Base-by-base conservation (phyloP, 2,888 invertebrate species). In the Dione vanillae region DNA sequence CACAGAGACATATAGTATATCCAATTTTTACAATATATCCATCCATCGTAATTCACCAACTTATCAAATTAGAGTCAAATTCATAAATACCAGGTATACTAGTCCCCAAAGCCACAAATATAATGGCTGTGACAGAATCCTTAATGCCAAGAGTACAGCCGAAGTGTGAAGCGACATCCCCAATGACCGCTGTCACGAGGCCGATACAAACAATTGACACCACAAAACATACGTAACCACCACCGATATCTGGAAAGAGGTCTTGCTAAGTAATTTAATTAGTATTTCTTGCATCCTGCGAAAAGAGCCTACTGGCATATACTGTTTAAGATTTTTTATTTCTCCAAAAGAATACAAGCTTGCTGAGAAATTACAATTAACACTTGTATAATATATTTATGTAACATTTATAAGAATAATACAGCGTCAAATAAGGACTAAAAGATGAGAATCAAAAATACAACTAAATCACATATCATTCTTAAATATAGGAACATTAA, bases 41-140 rank as follows among this genome's bases (percentile, higher is more conserved):
- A 27, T 27, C 2, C 27, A 27, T 3, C 5, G 5, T 27, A 27
- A 3, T 3, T 6, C 10, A 11, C 5, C 6, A 49, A 49, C 0
- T 16, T 49, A 56, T 56, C 7, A 16, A 56, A 56, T 11, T 1
- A 16, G 35, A 2, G 14, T 27, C n/a, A 35, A 14, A n/a, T 9
- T n/a, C 7, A 45, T 27, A 61, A 49, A 51, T 90, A 98, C 98
- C 98, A 93, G 99, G 99, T 92, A 99, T 97, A 93, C 98, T 99
- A 75, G 99, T 99, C 78, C 99, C 99, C 76, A 99, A 94, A 12
- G 99, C 99, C 20, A 99, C 99, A 86, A 99, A 98, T 52, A 98
- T 96, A 81, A 99, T 98, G 79, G 99, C 99, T 61, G 99, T 99
- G 76, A 99, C 98, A 8, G 98, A 96, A 89, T 99, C 99, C 91